Conservation (phyloP, 2,797 vertebrate genomes). For the Chanos chanos region DNA sequence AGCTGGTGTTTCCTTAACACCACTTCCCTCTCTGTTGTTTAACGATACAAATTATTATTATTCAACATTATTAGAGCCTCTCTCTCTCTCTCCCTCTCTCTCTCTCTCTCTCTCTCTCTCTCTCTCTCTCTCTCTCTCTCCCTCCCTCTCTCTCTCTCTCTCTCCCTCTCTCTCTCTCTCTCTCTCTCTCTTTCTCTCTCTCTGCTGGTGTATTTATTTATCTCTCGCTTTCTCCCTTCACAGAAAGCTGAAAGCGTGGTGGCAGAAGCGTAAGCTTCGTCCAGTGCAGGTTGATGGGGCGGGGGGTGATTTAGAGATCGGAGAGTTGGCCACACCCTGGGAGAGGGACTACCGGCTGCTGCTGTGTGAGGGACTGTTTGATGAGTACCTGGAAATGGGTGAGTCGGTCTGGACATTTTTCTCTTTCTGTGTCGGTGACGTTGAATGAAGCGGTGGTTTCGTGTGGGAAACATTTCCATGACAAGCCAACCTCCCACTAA, state of each 20-base stretch:
- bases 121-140: background rate
- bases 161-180: background rate
- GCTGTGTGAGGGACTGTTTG: constrained; percentile 72
- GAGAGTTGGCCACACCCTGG: constrained; percentile 58
- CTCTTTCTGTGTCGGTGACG: too few species aligned
- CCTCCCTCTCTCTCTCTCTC: background rate
- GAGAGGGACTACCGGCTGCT: constrained; percentile 74
- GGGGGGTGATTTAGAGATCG: background rate
- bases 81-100: background rate
- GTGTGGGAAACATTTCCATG: background rate
- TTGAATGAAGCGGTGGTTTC: too few species aligned
- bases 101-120: constrained; percentile 10
- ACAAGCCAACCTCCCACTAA: too few species aligned
- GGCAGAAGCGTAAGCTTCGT: constrained; percentile 61
- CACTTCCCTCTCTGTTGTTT: too few species aligned
- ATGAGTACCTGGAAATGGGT: constrained; percentile 82
- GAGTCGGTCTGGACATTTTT: constrained; percentile 26
- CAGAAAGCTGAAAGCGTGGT: constrained; percentile 77
- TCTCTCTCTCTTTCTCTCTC: too few species aligned
- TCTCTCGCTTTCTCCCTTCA: constrained; percentile 15
- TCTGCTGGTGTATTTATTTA: background rate
- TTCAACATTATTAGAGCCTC: too few species aligned
- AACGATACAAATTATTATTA: background rate
- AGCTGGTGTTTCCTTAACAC: too few species aligned
- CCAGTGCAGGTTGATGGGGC: constrained; percentile 44